Percentiles rank a stretch among this genome's conserved stretches.
Conservation (phyloP, 2,888 invertebrate species). For the Drosophila atroscutellata region DNA sequence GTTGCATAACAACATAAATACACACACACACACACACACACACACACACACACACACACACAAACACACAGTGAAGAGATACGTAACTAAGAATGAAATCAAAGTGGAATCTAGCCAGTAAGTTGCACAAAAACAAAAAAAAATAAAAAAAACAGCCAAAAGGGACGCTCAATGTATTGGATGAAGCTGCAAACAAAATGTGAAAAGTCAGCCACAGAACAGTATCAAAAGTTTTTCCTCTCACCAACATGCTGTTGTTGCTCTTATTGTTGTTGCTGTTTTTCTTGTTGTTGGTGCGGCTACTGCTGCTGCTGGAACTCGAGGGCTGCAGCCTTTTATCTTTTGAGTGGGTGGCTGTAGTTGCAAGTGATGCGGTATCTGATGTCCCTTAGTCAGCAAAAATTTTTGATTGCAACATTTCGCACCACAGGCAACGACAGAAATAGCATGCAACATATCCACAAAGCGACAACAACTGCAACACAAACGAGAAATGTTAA, state of each 20-base stretch:
- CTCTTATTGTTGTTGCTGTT: neutral
- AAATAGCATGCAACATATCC: constrained; percentile 16
- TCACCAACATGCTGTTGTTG: constrained; percentile 14
- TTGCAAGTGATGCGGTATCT: neutral
- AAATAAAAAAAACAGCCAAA: constrained; percentile 50
- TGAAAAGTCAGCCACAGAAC: constrained; percentile 51
- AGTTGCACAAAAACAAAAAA: constrained; percentile 48
- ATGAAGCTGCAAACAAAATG: constrained; percentile 50
- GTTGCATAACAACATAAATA: constrained; percentile 43
- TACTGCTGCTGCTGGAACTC: constrained; percentile 8
- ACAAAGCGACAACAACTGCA: constrained; percentile 19
- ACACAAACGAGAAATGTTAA: constrained; percentile 68
- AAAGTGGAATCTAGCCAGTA: constrained; percentile 52
- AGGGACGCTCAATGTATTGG: constrained; percentile 46
- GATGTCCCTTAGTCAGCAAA: constrained; percentile 40
- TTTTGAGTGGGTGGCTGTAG: constrained; percentile 35
- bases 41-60: neutral
- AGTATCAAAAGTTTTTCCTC: constrained; percentile 69
- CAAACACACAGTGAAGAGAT: neutral
- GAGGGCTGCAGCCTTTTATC: constrained; percentile 58
- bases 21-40: constrained; percentile 21
- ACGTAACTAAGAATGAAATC: constrained; percentile 61
- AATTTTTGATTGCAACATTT: constrained; percentile 77
- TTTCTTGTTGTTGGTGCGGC: neutral
- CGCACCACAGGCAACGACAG: constrained; percentile 66